Base-by-base conservation (phyloP, 2,888 invertebrate genomes). In the Erebia palarica region DNA sequence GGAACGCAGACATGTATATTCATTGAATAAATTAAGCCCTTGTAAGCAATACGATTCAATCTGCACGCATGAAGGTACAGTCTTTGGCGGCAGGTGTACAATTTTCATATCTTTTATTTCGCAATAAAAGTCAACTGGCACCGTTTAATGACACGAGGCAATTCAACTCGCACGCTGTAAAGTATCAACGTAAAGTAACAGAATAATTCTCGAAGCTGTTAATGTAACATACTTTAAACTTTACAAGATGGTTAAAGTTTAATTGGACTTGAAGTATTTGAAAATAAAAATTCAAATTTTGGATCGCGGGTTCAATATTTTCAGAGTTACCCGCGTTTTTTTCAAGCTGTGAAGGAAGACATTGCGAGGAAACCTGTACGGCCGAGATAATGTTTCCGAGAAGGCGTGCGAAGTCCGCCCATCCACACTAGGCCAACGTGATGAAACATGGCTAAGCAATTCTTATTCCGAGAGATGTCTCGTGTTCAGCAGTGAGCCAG, bases 201-300 rank as follows among this genome's bases (percentile, higher is more conserved):
- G 53, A 73, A 61, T 21, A 73, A 73, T 73, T 44, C 42, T 59
- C 57, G 68, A 55, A 73, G 63, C 69, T 71, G 70, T 77, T 73
- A 78, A 74, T 70, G 64, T 68, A 70, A 70, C 44, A 65, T 58
- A 5, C 36, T 36, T 7, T 14, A 69, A 57, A 21, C 55, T 9
- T 36, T 10, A 42, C 3, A 7, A 11, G 5, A 13, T 13, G 7
- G 10, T 55, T 18, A n/a, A 69, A 42, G n/a, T 14, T 27, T 58
- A 65, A 18, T 51, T 64, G 16, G 11, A n/a, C 64, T 21, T 18
- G 49, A 53, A 0, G 18, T 1, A 5, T 49, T 27, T 18, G 14
- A 63, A 47, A 49, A 10, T 10, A 61, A 18, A 18, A 47, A 14
- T 21, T 11, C 5, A 47, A 61, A 47, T 47, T 47, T 7, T 1